Evolutionary conservation across 2,797 vertebrate species (phyloP).

Genomic region (Xiphorhynchus erythropygius): DNA sequence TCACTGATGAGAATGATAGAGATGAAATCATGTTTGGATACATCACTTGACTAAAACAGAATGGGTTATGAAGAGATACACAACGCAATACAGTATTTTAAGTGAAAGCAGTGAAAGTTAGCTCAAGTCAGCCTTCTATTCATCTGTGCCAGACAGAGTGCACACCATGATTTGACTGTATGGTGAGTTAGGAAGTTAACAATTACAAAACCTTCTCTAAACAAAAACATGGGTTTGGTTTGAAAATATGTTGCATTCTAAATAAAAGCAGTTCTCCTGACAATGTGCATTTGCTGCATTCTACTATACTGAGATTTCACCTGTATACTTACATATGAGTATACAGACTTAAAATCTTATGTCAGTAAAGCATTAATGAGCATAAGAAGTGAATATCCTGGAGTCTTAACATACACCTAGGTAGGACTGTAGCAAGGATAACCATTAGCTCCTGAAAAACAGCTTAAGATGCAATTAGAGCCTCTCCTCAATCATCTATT

Average conservation of each 20-base stretch:
- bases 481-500: neutral
- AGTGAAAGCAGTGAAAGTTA: neutral
- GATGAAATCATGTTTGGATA: neutral
- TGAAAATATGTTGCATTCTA: neutral
- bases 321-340: neutral
- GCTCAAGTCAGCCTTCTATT: neutral
- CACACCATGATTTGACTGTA: neutral
- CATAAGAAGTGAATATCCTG: neutral
- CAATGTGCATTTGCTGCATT: neutral
- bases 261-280: neutral
- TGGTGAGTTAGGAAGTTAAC: neutral
- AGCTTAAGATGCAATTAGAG: neutral
- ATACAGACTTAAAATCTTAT: neutral
- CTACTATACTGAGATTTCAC: neutral
- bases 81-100: neutral
- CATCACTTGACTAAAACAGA: neutral
- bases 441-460: neutral
- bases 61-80: neutral
- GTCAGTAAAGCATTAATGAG: neutral
- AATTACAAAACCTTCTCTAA: neutral
- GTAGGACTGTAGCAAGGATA: neutral
- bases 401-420: neutral
- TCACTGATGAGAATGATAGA: neutral
- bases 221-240: fast-evolving
- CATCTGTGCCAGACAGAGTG: fast-evolving